Evolutionary conservation across 2,888 invertebrate genomes (phyloP), one percentile per base, ranked within the genome.

Genomic region (Meghimatium bilineatum): DNA sequence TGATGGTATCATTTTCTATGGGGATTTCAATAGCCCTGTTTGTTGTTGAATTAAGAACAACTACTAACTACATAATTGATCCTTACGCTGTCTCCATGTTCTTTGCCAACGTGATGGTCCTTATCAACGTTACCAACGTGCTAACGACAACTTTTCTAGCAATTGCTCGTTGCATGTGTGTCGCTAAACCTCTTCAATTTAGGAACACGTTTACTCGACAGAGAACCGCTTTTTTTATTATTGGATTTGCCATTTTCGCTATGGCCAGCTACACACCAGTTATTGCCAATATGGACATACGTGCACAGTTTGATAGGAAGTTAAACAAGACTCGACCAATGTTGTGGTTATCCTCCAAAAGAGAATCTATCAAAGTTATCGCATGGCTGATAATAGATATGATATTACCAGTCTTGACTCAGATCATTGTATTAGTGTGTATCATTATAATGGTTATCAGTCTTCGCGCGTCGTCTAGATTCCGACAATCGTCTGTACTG

Each of bases 151-250:
- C 69, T 0, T 80, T 80, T 80, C 49, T 80, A n/a, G 80, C 69
- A 14, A 66, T 78, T 26, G 38, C n/a, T n/a, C n/a, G 78, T 5
- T 78, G 78, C 26, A 17, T 36, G 29, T 66, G 78, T 38, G 78
- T 78, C 8, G 78, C 67, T 36, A 78, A 29, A 36, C 78, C 78
- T 8, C 44, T 78, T 10, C 80, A 71, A n/a, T 80, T 80, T 44
- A 80, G 71, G 36, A 17, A 49, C 32, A 26, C 23, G 0, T 71
- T 80, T 69, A 71, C 71, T 10, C 20, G 23, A 26, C 0, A 20
- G 52, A 44, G 52, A 69, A 71, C 80, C 8, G 26, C n/a, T 1
- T 20, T 26, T 17, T 44, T 38, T 69, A 26, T 80, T 12, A 5
- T 36, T 49, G 44, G 6, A 12, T 34, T 71, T 10, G 34, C 10